These are phyloP conservation scores for Hypotaenidia philippensis DNA, from an alignment of 2,797 vertebrate genomes.

Conservation along the genomic window DNA sequence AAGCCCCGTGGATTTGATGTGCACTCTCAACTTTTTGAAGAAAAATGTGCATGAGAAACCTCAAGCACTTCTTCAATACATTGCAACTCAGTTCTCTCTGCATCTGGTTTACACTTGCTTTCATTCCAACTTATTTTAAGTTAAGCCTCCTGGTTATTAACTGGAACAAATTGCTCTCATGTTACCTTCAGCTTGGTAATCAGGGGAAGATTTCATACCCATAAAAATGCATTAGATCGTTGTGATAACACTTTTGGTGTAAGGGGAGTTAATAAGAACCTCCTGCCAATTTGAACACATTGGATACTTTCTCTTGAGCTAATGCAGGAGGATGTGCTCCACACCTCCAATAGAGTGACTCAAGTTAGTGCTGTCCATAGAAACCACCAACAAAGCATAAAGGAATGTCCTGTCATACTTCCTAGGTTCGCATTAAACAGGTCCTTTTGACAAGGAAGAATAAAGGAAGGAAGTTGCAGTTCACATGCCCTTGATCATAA, in stretches of 20 bases:
- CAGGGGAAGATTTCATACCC: slow-evolving; percentile 43
- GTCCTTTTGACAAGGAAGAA: slow-evolving; percentile 9
- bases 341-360: neutral
- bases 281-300: slow-evolving; percentile 7
- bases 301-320: neutral
- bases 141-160: slow-evolving; percentile 48
- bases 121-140: slow-evolving; percentile 40
- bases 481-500: neutral
- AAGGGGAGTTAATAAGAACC: slow-evolving; percentile 12
- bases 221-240: slow-evolving; percentile 30
- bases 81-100: neutral
- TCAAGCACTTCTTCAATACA: neutral
- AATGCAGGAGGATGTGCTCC: neutral
- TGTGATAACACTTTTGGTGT: slow-evolving; percentile 42
- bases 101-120: slow-evolving; percentile 48
- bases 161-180: slow-evolving; percentile 43
- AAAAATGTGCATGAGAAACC: neutral
- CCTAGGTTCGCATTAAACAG: slow-evolving; percentile 16
- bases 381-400: neutral
- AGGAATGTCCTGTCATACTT: neutral
- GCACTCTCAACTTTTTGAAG: neutral
- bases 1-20: neutral
- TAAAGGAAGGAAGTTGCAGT: slow-evolving; percentile 25
- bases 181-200: slow-evolving; percentile 41
- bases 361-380: neutral